These are phyloP conservation scores for Sphaerophoria rueppellii DNA, from an alignment of 2,888 invertebrate genomes.

Conservation along the genomic window DNA sequence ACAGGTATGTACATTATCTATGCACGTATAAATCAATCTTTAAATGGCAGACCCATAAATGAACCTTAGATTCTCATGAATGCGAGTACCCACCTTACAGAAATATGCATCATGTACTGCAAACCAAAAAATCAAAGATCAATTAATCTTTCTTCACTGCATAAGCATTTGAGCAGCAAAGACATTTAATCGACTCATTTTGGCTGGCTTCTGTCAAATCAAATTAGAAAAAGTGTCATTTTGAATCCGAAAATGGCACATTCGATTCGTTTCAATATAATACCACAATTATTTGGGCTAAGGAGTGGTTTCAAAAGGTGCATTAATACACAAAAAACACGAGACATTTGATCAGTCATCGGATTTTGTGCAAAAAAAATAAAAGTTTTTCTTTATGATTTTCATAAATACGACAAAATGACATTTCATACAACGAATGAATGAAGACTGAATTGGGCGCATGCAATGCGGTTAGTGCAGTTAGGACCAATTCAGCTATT, in stretches of 20 bases:
- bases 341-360: constrained; percentile 32
- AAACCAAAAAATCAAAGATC: neutral
- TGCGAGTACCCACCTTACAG: too few species aligned
- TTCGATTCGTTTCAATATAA: constrained; percentile 47
- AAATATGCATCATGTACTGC: neutral
- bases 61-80: too few species aligned
- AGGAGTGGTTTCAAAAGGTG: constrained; percentile 56
- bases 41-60: too few species aligned
- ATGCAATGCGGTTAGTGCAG: constrained; percentile 21
- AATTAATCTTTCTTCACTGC: neutral
- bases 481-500: constrained; percentile 20
- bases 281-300: constrained; percentile 52
- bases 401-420: constrained; percentile 64
- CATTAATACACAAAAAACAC: neutral
- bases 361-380: neutral
- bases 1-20: too few species aligned
- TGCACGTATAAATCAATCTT: too few species aligned
- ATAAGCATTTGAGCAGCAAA: neutral
- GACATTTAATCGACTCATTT: neutral
- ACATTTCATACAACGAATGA: constrained; percentile 54
- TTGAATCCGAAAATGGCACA: constrained; percentile 32
- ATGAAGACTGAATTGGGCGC: constrained; percentile 30
- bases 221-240: constrained; percentile 38
- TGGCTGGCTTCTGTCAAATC: constrained; percentile 25
- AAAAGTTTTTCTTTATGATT: constrained; percentile 54